Evolutionary conservation across 2,113 vertebrate species (phyloP), one percentile per base, ranked within the genome.

Genomic region (Aldabrachelys gigantea): DNA sequence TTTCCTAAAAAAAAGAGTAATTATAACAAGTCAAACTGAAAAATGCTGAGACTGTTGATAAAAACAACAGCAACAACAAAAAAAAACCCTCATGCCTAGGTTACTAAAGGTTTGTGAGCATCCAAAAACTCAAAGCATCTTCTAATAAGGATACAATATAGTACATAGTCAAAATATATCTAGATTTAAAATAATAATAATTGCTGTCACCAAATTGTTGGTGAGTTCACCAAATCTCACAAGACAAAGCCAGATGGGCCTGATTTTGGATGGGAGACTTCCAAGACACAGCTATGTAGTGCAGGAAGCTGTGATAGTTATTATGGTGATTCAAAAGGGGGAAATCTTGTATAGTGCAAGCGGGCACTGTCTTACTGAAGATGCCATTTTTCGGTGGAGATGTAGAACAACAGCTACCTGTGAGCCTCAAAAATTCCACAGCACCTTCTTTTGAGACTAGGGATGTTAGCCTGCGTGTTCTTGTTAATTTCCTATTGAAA

Each of bases 271-370:
- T 78, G 16, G 41, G 16, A 88, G 80, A 65, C 1, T 2, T 44
- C 75, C 62, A 12, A 92, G 41, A 50, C 93, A 91, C 27, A 41
- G 81, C 84, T 91, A 93, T 10, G 78, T 35, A 80, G 80, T 82
- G 31, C 1, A 93, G 38, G 0, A 95, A 86, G 85, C 59, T 57
- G 76, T n/a, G 47, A 95, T 93, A 96, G 85, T 95, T 95, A 95
- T 57, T 72, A 31, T 13, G 41, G 11, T 47, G 24, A 78, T 47
- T 78, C 41, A 29, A 78, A 78, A 29, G 41, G 22, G 75, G 41
- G 14, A 47, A 78, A 9, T 78, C 75, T 78, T 29, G 3, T 16
- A 78, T 11, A 47, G 13, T 29, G 44, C 41, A 14, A 78, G 24
- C 8, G 41, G 75, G 41, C 41, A 78, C 6, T 8, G 72, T 41